Evolutionary conservation across 2,113 vertebrate genomes (phyloP).

Genomic region (Phoxinus phoxinus): DNA sequence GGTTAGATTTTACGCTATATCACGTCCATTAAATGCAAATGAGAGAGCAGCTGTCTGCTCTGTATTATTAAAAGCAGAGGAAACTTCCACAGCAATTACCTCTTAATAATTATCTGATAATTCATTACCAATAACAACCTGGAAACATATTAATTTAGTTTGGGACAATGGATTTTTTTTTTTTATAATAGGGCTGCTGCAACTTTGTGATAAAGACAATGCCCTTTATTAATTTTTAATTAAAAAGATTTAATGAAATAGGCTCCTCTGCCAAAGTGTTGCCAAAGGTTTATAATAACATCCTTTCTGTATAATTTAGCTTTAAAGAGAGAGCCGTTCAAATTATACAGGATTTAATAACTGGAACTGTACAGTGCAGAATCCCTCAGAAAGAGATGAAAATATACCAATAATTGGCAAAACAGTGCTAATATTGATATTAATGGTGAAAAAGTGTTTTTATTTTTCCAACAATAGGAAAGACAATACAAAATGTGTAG

Average conservation of each 20-base stretch:
- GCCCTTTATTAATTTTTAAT: conserved; percentile 64
- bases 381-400: not conserved
- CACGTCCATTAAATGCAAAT: conserved; percentile 57
- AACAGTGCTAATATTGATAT: not conserved
- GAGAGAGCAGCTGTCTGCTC: conserved; percentile 51
- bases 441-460: not conserved
- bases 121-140: conserved; percentile 62
- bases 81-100: conserved; percentile 60
- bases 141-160: conserved; percentile 53
- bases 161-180: conserved; percentile 46
- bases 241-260: conserved; percentile 54
- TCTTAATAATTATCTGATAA: conserved; percentile 63
- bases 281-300: conserved; percentile 33
- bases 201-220: conserved; percentile 61
- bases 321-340: not conserved
- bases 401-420: conserved; percentile 14
- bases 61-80: conserved; percentile 56
- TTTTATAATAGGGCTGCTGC: conserved; percentile 55
- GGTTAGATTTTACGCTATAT: conserved; percentile 54
- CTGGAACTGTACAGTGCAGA: not conserved
- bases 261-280: conserved; percentile 20
- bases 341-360: conserved; percentile 4
- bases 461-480: not conserved
- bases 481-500: not conserved
- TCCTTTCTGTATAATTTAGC: conserved; percentile 7